Evolutionary conservation across 2,888 invertebrate genomes (phyloP), one percentile per base, ranked within the genome.

Genomic region (Drosophila parthenogenetica): DNA sequence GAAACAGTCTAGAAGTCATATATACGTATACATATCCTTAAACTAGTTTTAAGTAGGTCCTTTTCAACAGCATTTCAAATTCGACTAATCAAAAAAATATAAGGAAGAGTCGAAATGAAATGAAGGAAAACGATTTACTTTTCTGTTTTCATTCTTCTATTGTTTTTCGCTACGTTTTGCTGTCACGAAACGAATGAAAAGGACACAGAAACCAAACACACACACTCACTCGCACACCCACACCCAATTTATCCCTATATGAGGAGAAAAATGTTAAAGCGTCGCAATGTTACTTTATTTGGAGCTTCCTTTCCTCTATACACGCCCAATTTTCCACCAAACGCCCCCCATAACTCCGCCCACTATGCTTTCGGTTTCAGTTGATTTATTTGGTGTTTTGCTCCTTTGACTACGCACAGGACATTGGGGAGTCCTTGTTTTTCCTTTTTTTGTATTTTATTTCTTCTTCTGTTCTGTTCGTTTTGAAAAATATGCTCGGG

Each of bases 301-400:
- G 3, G 16, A 25, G 11, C 37, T 43, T 13, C 42, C 40, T 16
- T 22, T 35, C 2, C 16, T 5, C 40, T 29, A 29, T 13, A 13
- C 35, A 35, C 35, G 42, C 14, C 14, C 32, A 22, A 22, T 22
- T 22, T 22, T 22, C 22, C 22, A 22, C 22, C 35, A 8, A 13
- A 35, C 35, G 42, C 14, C 14, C 32, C n/a, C 2, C 11, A 19
- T 39, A 25, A 19, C 11, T 19, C 55, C 65, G 51, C 65, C 81
- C 69, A 71, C 50, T 55, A 55, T 62, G 77, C 80, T 77, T 87
- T 77, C 73, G 71, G 67, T 87, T 85, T 78, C 81, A 64, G 82
- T 87, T 82, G 82, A 82, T 82, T 82, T 82, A 82, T 82, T 82
- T 82, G 73, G 86, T 72, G 82, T 74, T 55, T 43, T 76, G 68